phyloP scores from a whole-genome alignment of 2,888 invertebrate genomes.

The Torymus aiolomorphi region DNA sequence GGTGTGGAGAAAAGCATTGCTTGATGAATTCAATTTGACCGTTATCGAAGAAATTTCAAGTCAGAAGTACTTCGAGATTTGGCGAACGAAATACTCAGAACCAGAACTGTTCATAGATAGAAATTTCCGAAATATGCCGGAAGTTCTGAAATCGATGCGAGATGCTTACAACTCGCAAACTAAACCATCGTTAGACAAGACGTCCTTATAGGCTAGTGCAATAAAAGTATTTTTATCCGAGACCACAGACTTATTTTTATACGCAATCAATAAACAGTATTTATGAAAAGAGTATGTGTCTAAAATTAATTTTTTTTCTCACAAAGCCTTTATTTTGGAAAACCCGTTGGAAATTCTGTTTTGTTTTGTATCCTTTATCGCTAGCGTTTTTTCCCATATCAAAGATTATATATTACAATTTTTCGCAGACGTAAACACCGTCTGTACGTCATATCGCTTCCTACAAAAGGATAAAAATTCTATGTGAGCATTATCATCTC shows the following conservation, averaged over 20 bases:
- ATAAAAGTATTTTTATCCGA: conserved; percentile 11
- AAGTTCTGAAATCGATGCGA: background rate
- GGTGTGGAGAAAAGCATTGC: conserved; percentile 77
- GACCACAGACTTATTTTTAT: conserved; percentile 41
- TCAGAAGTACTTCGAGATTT: conserved; percentile 76
- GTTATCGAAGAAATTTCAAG: conserved; percentile 73
- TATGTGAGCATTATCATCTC: conserved; percentile 2
- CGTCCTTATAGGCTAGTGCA: conserved; percentile 9
- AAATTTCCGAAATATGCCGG: conserved; percentile 28
- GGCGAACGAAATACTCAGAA: conserved; percentile 73
- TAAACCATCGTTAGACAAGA: background rate
- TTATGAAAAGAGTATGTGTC: too few species aligned
- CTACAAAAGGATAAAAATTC: background rate
- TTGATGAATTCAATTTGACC: conserved; percentile 73
- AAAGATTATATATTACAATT: background rate
- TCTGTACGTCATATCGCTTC: background rate
- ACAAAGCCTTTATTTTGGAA: too few species aligned
- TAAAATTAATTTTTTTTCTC: background rate
- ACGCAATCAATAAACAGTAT: background rate
- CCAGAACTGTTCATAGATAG: conserved; percentile 65
- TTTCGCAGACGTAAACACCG: conserved; percentile 19
- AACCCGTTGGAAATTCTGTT: too few species aligned
- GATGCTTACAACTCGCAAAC: conserved; percentile 4
- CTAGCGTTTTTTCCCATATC: background rate
- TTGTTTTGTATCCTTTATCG: too few species aligned